Percentiles rank a stretch among this genome's conserved stretches.
These are phyloP conservation scores for Hippocampus barbouri DNA, from an alignment of 2,113 vertebrate species.

Conservation along the genomic window DNA sequence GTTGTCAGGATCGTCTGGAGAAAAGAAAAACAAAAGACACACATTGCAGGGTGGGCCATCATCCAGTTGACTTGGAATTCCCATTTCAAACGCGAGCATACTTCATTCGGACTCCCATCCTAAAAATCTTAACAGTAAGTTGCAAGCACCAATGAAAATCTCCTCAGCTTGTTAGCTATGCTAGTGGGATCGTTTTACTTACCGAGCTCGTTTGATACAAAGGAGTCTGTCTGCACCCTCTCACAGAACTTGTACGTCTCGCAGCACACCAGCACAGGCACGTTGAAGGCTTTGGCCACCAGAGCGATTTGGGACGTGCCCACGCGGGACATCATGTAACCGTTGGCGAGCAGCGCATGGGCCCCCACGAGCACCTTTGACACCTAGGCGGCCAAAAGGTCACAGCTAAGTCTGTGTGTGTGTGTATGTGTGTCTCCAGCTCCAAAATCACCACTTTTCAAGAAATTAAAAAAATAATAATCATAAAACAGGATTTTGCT, in stretches of 20 bases:
- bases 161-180: too few relatives aligned
- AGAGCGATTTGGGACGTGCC: conserved; percentile 93
- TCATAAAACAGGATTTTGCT: too few relatives aligned
- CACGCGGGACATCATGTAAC: conserved; percentile 96
- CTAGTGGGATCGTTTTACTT: conserved; percentile 20
- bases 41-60: not conserved
- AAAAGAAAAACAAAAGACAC: not conserved
- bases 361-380: conserved; percentile 96
- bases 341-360: conserved; percentile 91
- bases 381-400: conserved; percentile 71
- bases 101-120: too few relatives aligned
- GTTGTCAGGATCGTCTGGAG: conserved; percentile 90
- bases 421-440: too few relatives aligned
- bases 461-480: too few relatives aligned
- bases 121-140: too few relatives aligned
- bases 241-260: conserved; percentile 99
- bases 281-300: conserved; percentile 91
- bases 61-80: too few relatives aligned
- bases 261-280: conserved; percentile 95
- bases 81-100: too few relatives aligned
- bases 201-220: conserved; percentile 99
- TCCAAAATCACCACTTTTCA: too few relatives aligned
- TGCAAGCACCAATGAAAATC: too few relatives aligned
- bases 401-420: not conserved
- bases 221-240: conserved; percentile 94